Percentiles rank a stretch among this genome's conserved stretches.
These are phyloP conservation scores for Porites divaricata DNA, from an alignment of 92 coral and sea anemone species.

Conservation along the genomic window DNA sequence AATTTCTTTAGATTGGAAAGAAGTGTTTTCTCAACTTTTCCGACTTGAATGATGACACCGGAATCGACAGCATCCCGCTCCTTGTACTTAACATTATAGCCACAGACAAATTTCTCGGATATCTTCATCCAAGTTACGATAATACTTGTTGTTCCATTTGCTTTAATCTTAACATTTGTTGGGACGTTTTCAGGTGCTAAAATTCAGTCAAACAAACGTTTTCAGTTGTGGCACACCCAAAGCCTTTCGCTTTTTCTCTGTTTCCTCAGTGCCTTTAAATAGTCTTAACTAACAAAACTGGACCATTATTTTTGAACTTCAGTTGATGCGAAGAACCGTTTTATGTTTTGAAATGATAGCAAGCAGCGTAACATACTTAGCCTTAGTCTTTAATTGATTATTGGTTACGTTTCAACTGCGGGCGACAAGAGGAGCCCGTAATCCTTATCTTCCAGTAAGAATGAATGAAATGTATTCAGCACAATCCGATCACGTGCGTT, in stretches of 20 bases:
- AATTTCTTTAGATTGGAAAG: conserved; percentile 37
- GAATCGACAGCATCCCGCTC: neutral
- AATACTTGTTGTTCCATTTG: conserved; percentile 45
- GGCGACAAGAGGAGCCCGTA: no score
- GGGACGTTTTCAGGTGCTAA: conserved; percentile 61
- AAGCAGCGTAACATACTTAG: no score
- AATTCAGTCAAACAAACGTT: neutral
- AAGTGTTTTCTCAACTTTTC: neutral
- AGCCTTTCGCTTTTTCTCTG: neutral
- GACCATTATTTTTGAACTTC: no score
- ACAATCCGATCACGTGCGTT: no score
- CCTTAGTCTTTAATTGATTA: no score
- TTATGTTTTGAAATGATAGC: no score
- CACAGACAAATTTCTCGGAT: conserved; percentile 5
- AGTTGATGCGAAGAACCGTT: no score
- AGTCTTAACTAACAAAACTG: no score
- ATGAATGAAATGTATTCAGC: no score
- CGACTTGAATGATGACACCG: neutral
- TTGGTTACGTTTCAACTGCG: no score
- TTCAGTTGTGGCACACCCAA: neutral
- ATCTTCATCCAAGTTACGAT: conserved; percentile 50
- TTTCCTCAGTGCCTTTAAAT: no score
- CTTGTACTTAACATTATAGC: conserved; percentile 40
- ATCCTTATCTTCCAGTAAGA: no score
- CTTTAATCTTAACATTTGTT: conserved; percentile 38